Evolutionary conservation across 1,140 invertebrate species (phyloP).

Genomic region (Ectropis grisescens): DNA sequence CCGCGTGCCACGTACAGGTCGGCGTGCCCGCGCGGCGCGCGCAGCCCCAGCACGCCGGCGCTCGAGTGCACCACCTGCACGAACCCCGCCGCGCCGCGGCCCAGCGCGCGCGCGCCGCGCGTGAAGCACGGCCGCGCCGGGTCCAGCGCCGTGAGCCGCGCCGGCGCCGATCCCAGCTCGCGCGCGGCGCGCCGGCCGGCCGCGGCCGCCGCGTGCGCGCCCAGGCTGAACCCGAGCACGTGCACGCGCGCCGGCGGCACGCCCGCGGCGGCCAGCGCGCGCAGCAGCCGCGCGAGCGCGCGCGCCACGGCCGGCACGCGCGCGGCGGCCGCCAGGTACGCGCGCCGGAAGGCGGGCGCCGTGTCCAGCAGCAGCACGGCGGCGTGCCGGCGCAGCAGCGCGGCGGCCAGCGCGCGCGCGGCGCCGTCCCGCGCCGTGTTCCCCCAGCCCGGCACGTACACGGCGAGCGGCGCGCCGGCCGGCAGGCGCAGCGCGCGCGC

Average conservation of each 20-base stretch:
- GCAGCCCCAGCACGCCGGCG: slow-evolving; percentile 46
- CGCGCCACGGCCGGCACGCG: slow-evolving; percentile 30
- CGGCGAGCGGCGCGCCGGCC: slow-evolving; percentile 1
- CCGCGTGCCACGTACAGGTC: slow-evolving; percentile 54
- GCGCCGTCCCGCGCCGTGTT: slow-evolving; percentile 48
- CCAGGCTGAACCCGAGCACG: slow-evolving; percentile 83
- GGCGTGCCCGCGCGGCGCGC: slow-evolving; percentile 45
- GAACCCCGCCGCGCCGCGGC: slow-evolving; percentile 51
- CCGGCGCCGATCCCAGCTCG: slow-evolving; percentile 69
- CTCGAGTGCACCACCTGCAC: slow-evolving; percentile 69
- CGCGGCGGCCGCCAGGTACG: slow-evolving; percentile 38
- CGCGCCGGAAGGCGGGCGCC: slow-evolving; percentile 27
- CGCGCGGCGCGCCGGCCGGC: slow-evolving; percentile 76
- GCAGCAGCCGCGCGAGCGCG: slow-evolving; percentile 34
- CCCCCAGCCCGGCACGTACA: slow-evolving; percentile 43
- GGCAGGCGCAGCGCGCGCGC: slow-evolving; percentile 1
- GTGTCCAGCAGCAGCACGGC: slow-evolving; percentile 38
- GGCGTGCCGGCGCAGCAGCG: slow-evolving; percentile 27
- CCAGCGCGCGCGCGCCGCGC: slow-evolving; percentile 40
- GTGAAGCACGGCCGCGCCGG: slow-evolving; percentile 78
- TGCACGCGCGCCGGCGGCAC: slow-evolving; percentile 70
- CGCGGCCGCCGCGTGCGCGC: slow-evolving; percentile 82
- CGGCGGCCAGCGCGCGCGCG: slow-evolving; percentile 27
- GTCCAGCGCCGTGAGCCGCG: slow-evolving; percentile 82
- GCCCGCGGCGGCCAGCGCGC: slow-evolving; percentile 32